Conservation (phyloP, 1,140 invertebrate species). For the Drosophila kurseongensis region DNA sequence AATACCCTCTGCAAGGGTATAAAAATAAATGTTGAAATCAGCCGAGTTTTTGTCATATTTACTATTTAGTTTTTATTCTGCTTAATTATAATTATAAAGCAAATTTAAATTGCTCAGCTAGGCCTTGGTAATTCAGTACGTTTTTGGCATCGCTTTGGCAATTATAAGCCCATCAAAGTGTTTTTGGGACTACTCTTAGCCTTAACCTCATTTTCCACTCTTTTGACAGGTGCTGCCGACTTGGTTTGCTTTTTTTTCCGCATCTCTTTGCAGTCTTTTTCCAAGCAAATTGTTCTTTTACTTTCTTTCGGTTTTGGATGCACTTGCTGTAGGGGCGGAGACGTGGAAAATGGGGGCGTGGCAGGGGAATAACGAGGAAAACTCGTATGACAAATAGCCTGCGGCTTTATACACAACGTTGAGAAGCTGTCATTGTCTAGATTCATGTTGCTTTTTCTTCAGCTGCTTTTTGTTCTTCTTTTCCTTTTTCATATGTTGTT, state of each 20-base stretch:
- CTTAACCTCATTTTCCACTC: constrained; percentile 50
- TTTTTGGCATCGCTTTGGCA: neutral
- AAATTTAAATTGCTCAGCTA: neutral
- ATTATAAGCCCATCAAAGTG: constrained; percentile 20
- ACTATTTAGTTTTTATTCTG: too few relatives aligned
- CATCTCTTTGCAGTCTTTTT: constrained; percentile 2
- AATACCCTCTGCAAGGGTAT: too few relatives aligned
- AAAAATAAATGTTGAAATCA: too few relatives aligned
- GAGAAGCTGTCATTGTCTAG: constrained; percentile 69
- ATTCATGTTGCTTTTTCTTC: constrained; percentile 58
- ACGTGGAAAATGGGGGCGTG: neutral
- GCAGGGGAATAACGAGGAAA: constrained; percentile 44
- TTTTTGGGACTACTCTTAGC: constrained; percentile 21
- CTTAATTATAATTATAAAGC: too few relatives aligned
- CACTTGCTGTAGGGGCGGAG: constrained; percentile 19
- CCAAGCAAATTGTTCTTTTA: constrained; percentile 41
- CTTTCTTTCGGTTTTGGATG: constrained; percentile 24
- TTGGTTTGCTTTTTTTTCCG: constrained; percentile 37
- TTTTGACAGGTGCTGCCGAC: constrained; percentile 42
- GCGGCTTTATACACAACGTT: constrained; percentile 65
- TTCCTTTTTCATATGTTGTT: constrained; percentile 31
- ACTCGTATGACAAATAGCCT: constrained; percentile 67
- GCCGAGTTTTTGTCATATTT: too few relatives aligned
- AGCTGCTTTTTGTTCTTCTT: constrained; percentile 25
- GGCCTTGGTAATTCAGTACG: neutral